Evolutionary conservation across 1,140 invertebrate genomes (phyloP).

Genomic region (Drosophila funebris): DNA sequence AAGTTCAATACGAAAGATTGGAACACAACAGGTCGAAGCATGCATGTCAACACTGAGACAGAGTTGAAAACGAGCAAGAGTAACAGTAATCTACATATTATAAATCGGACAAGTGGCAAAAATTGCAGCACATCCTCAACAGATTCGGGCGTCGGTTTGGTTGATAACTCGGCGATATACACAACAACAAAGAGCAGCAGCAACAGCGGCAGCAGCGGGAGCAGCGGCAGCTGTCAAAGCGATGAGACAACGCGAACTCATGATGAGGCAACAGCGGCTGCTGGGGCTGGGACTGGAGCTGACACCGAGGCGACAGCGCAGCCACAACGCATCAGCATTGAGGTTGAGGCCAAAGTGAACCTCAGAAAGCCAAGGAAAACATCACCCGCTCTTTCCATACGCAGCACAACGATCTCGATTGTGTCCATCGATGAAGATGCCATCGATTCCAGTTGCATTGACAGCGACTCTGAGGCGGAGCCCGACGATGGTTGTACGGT

Average conservation of each 20-base stretch:
- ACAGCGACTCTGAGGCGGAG: slow-evolving; percentile 74
- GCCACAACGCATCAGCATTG: slow-evolving; percentile 61
- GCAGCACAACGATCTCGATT: slow-evolving; percentile 76
- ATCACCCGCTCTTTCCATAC: slow-evolving; percentile 68
- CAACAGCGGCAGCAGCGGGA: slow-evolving; percentile 1
- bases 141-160: slow-evolving; percentile 75
- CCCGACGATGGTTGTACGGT: slow-evolving; percentile 68
- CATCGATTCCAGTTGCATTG: slow-evolving; percentile 76
- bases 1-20: background rate
- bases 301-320: slow-evolving; percentile 13
- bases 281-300: slow-evolving; percentile 22
- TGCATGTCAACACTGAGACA: slow-evolving; percentile 64
- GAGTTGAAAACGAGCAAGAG: slow-evolving; percentile 52
- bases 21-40: slow-evolving; percentile 12
- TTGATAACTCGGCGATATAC: slow-evolving; percentile 57
- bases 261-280: slow-evolving; percentile 12
- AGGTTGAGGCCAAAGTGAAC: slow-evolving; percentile 63
- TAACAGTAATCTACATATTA: slow-evolving; percentile 42
- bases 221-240: background rate
- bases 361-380: slow-evolving; percentile 41
- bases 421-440: slow-evolving; percentile 79
- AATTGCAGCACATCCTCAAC: slow-evolving; percentile 78
- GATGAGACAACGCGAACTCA: slow-evolving; percentile 9
- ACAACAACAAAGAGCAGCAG: slow-evolving; percentile 41
- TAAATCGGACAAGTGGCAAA: slow-evolving; percentile 51